phyloP scores from a whole-genome alignment of 2,113 vertebrate genomes.

The Entelurus aequoreus region DNA sequence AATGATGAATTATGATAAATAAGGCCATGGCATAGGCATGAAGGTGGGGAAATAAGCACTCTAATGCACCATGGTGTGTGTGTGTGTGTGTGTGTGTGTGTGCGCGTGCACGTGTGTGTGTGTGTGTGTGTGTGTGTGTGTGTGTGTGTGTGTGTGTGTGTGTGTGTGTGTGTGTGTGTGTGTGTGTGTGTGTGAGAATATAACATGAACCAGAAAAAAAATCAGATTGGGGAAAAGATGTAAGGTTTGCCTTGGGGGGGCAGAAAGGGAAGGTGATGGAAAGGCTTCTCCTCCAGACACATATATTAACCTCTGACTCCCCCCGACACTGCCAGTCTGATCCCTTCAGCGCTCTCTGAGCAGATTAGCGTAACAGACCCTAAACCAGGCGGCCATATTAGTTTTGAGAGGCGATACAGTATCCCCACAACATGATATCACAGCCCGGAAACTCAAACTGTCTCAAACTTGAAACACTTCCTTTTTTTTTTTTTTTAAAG shows the following conservation, averaged over 20 bases:
- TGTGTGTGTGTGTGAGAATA: conserved; percentile 6
- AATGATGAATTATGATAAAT: conserved; percentile 70
- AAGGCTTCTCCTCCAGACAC: conserved; percentile 44
- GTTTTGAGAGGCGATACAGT: conserved; percentile 46
- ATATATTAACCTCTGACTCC: conserved; percentile 50
- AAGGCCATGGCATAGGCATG: conserved; percentile 64
- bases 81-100: conserved; percentile 24
- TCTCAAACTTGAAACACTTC: neutral
- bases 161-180: conserved; percentile 10
- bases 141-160: conserved; percentile 9
- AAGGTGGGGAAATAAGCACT: conserved; percentile 50
- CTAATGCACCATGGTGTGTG: conserved; percentile 51
- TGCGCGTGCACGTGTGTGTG: conserved; percentile 19
- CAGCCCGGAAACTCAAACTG: conserved; percentile 5
- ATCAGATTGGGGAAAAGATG: conserved; percentile 28
- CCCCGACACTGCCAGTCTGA: conserved; percentile 41
- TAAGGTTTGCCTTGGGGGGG: conserved; percentile 34
- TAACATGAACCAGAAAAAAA: conserved; percentile 43
- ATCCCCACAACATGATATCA: conserved; percentile 12
- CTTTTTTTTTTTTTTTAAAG: neutral
- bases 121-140: conserved; percentile 14
- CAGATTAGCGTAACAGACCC: conserved; percentile 57
- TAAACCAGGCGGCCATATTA: conserved; percentile 50
- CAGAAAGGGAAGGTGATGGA: conserved; percentile 37
- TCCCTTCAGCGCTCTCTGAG: conserved; percentile 46